Percentiles rank a stretch among this genome's conserved stretches.
These are phyloP conservation scores for Danio albolineatus DNA, from an alignment of 2,797 vertebrate species.

Conservation along the genomic window DNA sequence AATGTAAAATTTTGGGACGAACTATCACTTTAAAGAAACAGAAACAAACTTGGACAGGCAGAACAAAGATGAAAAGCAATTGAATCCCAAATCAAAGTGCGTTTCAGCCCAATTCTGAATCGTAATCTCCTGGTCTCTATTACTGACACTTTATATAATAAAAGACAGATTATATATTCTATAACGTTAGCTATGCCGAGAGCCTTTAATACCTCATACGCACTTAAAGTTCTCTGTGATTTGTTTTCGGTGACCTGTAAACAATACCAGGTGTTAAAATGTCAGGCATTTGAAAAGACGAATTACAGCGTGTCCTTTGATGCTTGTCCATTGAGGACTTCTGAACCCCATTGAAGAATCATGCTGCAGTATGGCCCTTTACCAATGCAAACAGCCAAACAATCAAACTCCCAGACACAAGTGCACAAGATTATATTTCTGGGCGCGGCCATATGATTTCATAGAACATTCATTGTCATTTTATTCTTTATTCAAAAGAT, in stretches of 20 bases:
- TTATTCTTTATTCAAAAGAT: slow-evolving; percentile 31
- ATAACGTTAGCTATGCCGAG: neutral
- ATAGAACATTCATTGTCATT: slow-evolving; percentile 25
- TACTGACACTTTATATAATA: slow-evolving; percentile 30
- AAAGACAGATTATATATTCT: slow-evolving; percentile 27
- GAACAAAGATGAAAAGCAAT: neutral
- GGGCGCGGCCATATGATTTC: slow-evolving; percentile 35
- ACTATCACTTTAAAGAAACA: neutral
- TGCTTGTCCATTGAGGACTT: slow-evolving; percentile 22
- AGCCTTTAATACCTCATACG: slow-evolving; percentile 27
- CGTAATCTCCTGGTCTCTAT: slow-evolving; percentile 6
- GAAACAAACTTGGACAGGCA: neutral
- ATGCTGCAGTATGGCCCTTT: slow-evolving; percentile 32
- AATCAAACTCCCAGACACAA: slow-evolving; percentile 25
- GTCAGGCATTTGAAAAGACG: slow-evolving; percentile 38
- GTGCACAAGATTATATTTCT: slow-evolving; percentile 26
- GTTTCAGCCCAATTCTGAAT: slow-evolving; percentile 10
- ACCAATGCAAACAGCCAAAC: slow-evolving; percentile 43
- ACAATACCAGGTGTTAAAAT: slow-evolving; percentile 41
- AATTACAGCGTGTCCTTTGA: slow-evolving; percentile 39
- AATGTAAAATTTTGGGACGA: no score
- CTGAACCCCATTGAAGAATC: slow-evolving; percentile 40
- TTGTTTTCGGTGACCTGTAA: slow-evolving; percentile 47
- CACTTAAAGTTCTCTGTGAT: slow-evolving; percentile 33
- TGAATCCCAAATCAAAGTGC: slow-evolving; percentile 24